These are phyloP conservation scores for Muscidifurax raptorellus DNA, from an alignment of 1,140 invertebrate genomes.

Conservation along the genomic window DNA sequence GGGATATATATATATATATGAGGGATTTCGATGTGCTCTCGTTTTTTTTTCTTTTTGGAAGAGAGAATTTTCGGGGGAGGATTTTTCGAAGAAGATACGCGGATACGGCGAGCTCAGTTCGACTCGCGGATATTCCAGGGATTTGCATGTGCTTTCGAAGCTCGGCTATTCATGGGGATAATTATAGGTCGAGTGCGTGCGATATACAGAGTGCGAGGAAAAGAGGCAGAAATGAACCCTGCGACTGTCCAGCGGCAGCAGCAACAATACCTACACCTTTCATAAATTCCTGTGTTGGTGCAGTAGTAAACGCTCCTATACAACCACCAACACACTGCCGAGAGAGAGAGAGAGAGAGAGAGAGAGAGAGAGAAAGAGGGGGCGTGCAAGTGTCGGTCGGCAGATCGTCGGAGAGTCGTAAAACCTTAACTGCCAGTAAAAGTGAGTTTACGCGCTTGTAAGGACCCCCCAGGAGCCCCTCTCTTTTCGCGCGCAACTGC, in stretches of 20 bases:
- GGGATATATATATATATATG: not conserved
- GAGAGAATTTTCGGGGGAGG: not conserved
- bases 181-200: not conserved
- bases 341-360: not conserved
- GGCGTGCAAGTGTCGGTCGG: constrained; percentile 25
- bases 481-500: constrained; percentile 2
- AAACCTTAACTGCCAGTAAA: constrained; percentile 76
- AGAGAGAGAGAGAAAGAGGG: constrained; percentile 6
- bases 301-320: constrained; percentile 39
- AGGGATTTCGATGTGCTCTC: constrained; percentile 22
- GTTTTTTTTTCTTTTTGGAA: not conserved
- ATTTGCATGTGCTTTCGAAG: no score
- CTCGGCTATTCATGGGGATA: not conserved
- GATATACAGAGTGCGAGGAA: no score
- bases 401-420: constrained; percentile 63
- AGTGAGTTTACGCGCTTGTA: constrained; percentile 74
- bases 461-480: constrained; percentile 63
- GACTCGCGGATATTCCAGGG: not conserved
- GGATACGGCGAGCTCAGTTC: no score
- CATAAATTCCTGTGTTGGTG: constrained; percentile 48
- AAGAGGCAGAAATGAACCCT: not conserved
- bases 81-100: not conserved
- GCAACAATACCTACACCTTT: constrained; percentile 32
- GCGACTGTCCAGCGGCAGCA: not conserved
- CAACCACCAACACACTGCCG: not conserved